A percentile compares a stretch with the other conserved stretches of the same genome.
These are phyloP conservation scores for Cebus imitator DNA, from an alignment of 2,113 vertebrate species.

Conservation along the genomic window DNA sequence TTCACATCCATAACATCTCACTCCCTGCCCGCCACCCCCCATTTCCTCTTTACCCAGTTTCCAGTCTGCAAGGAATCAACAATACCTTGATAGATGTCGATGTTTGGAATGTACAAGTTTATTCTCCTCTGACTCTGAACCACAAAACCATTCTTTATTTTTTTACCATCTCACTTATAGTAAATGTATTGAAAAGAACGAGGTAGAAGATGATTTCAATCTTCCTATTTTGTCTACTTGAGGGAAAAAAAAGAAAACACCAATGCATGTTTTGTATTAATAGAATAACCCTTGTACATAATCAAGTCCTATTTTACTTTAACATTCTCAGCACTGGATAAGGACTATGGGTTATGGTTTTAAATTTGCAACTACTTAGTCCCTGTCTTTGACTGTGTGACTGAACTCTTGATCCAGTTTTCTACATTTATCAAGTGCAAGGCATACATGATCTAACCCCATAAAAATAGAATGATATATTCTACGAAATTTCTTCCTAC, in stretches of 20 bases:
- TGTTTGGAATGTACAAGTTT: accelerated
- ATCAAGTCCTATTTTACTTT: background rate
- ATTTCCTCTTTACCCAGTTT: background rate
- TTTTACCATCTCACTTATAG: background rate
- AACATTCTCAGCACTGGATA: background rate
- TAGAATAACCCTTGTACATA: background rate
- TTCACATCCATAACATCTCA: no score
- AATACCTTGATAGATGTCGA: background rate
- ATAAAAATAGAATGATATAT: background rate
- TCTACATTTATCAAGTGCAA: background rate
- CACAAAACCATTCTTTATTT: background rate
- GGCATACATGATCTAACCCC: background rate
- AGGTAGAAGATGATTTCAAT: background rate
- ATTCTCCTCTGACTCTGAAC: background rate
- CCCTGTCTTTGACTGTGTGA: background rate
- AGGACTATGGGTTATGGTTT: background rate
- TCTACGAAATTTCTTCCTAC: background rate
- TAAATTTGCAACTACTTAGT: background rate
- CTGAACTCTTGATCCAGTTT: background rate
- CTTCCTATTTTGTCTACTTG: background rate
- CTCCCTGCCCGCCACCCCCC: accelerated
- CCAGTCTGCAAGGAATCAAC: background rate
- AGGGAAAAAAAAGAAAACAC: background rate
- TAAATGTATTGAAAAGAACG: background rate
- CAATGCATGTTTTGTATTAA: background rate